phyloP scores from a whole-genome alignment of 2,888 invertebrate species.

The Conomelus anceps region DNA sequence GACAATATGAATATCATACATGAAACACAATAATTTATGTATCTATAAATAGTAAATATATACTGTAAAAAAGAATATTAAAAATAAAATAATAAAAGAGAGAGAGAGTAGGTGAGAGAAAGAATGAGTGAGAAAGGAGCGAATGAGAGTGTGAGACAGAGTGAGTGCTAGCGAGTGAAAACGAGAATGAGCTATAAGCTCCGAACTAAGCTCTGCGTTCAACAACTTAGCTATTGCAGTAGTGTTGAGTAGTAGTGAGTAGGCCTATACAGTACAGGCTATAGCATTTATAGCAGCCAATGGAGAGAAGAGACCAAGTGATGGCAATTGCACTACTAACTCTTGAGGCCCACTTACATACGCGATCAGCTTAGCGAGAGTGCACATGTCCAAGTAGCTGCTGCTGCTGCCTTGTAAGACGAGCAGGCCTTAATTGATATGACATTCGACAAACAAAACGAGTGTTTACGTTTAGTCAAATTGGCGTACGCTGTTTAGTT shows the following conservation, averaged over 20 bases:
- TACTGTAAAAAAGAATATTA: too few species aligned
- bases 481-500: neutral
- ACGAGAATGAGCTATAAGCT: neutral
- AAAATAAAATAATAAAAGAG: neutral
- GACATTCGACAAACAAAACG: neutral
- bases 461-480: neutral
- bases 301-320: neutral
- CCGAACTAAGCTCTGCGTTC: neutral
- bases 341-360: neutral
- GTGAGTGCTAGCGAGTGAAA: neutral
- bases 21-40: too few species aligned
- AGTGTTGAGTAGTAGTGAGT: too few species aligned
- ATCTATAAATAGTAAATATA: too few species aligned
- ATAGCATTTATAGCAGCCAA: too few species aligned
- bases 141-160: neutral
- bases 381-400: neutral
- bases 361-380: neutral
- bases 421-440: conserved; percentile 5
- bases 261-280: too few species aligned
- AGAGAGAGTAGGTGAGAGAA: neutral
- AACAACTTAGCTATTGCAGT: neutral
- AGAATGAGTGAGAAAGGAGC: neutral
- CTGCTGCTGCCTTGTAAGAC: neutral
- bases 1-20: too few species aligned
- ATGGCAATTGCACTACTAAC: neutral